Percentiles rank a stretch among this genome's conserved stretches.
Evolutionary conservation across 2,888 invertebrate species (phyloP).

Genomic region (Meteorus cinctellus): DNA sequence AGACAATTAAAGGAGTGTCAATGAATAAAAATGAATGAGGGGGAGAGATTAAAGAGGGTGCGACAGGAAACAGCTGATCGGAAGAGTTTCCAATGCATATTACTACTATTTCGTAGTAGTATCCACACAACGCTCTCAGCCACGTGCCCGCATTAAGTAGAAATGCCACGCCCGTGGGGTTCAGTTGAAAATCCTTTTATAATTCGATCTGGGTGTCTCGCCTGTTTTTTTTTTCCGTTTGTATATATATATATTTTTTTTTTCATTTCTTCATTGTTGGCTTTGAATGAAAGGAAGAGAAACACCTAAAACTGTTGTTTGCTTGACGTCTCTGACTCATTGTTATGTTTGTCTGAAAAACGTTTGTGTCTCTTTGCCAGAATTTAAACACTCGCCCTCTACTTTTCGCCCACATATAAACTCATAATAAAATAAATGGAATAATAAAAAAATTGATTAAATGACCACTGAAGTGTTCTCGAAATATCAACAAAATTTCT

Average conservation of each 20-base stretch:
- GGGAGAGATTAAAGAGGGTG: slow-evolving; percentile 17
- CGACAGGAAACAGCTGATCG: slow-evolving; percentile 42
- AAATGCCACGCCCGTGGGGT: slow-evolving; percentile 41
- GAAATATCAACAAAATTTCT: too few species aligned
- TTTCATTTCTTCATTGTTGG: not conserved
- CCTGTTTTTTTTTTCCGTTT: slow-evolving; percentile 21
- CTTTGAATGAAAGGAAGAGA: not conserved
- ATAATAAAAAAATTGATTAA: too few species aligned
- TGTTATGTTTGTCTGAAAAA: not conserved
- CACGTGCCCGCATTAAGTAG: slow-evolving; percentile 49
- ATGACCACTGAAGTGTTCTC: too few species aligned
- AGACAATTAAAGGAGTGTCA: slow-evolving; percentile 18
- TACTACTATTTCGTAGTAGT: not conserved
- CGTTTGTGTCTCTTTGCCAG: not conserved
- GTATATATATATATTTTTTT: not conserved
- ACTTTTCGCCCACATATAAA: not conserved
- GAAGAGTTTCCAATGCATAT: slow-evolving; percentile 26
- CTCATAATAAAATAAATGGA: not conserved
- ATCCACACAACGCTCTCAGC: not conserved
- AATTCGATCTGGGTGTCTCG: slow-evolving; percentile 23
- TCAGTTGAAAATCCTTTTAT: slow-evolving; percentile 43
- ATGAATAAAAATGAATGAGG: not conserved
- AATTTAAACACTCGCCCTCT: not conserved
- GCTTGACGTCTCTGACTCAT: slow-evolving; percentile 2
- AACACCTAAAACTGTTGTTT: slow-evolving; percentile 1